Conservation (phyloP, 2,888 invertebrate genomes). For the Caenorhabditis sulstoni region DNA sequence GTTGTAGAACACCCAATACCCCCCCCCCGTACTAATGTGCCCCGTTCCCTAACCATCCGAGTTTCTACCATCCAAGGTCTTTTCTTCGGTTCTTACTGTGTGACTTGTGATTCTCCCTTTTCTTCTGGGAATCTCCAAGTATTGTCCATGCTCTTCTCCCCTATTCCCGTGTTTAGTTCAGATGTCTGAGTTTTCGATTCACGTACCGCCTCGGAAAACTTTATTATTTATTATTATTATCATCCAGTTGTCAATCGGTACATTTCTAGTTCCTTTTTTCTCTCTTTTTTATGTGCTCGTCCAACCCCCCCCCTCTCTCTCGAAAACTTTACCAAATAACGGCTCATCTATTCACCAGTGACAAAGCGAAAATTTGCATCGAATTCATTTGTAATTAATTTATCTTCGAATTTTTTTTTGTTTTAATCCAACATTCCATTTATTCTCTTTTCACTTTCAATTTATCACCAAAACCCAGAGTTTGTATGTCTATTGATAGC, state of each 20-base stretch:
- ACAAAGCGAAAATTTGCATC: constrained; percentile 28
- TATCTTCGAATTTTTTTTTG: not conserved
- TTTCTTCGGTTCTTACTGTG: not conserved
- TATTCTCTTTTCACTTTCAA: constrained; percentile 2
- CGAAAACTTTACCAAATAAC: constrained; percentile 55
- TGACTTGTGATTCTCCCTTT: not conserved
- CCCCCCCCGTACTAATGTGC: constrained; percentile 10
- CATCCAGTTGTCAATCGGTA: constrained; percentile 15
- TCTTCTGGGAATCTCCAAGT: constrained; percentile 14
- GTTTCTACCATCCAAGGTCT: not conserved
- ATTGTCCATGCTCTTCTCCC: not conserved
- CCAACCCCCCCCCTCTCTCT: constrained; percentile 2
- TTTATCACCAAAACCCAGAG: not conserved
- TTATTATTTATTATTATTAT: too few species aligned
- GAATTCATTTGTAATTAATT: constrained; percentile 14
- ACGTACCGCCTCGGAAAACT: too few species aligned
- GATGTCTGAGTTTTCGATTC: constrained; percentile 38
- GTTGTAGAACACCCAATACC: constrained; percentile 69
- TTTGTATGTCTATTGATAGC: constrained; percentile 13
- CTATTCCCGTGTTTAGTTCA: constrained; percentile 21
- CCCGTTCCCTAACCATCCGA: too few species aligned
- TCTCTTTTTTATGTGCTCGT: constrained; percentile 1
- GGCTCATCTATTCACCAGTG: constrained; percentile 60
- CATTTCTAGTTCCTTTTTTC: constrained; percentile 2
- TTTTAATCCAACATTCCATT: constrained; percentile 53